Conservation (phyloP, 2,888 invertebrate species). For the Muschampia plurimacula region DNA sequence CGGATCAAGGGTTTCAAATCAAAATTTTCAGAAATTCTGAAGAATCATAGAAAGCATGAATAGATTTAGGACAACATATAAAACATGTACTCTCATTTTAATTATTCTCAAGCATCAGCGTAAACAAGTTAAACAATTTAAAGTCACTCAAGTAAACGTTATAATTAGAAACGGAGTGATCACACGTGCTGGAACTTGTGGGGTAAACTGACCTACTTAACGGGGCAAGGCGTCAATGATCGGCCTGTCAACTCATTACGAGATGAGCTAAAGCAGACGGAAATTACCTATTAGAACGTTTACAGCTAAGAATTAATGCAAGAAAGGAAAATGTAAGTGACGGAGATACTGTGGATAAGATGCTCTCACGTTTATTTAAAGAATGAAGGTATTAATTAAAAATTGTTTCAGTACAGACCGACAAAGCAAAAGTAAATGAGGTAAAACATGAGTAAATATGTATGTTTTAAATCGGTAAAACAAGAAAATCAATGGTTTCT, state of each 20-base stretch:
- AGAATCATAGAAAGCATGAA: no score
- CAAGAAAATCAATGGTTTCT: no score
- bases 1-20: no score
- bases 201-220: constrained; percentile 6
- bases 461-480: no score
- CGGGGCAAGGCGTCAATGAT: background rate
- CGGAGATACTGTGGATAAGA: no score
- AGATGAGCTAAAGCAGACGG: background rate
- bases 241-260: constrained; percentile 4
- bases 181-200: background rate
- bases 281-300: background rate
- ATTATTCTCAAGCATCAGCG: no score
- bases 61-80: no score
- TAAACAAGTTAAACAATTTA: no score
- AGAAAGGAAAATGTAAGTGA: background rate
- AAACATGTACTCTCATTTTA: no score
- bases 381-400: background rate
- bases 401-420: background rate
- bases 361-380: no score
- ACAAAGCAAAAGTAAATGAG: background rate
- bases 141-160: background rate
- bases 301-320: background rate
- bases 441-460: no score
- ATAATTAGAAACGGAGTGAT: background rate
- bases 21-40: no score